Base-by-base conservation (phyloP, 2,888 invertebrate genomes). In the Xestia ashworthii region DNA sequence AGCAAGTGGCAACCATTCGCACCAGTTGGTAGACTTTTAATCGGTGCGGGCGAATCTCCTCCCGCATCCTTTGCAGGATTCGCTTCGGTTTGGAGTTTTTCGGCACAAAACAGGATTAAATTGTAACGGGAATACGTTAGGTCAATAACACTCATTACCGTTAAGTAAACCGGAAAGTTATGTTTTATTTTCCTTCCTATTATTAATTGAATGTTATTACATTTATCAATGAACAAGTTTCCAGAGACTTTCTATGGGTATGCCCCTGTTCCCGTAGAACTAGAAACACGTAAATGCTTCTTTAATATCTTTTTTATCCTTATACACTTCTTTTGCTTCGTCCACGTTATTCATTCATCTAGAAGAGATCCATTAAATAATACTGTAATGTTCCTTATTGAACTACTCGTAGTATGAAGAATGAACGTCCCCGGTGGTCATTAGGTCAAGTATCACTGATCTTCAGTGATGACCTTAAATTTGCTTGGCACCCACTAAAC, bases 71-170 rank as follows among this genome's bases (percentile, higher is more conserved):
- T 0, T 19, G 19, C 38, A 9, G 38, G 9, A 9, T 62, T 4
- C 5, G 22, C 64, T 1, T n/a, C 44, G 14, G 14, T 65, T 44
- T 44, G 14, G 3, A 65, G 0, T 41, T 73, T 64, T 50, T 44
- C 41, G 41, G 8, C 14, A 32, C 3, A 6, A 48, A 64, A 55
- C n/a, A 41, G 48, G 55, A 55, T 48, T 46, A 14, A 55, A 64
- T 6, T 25, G 16, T 14, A 64, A 55, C 14, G 22, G 22, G 11
- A 64, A 46, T 62, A 41, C 16, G 16, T 46, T 41, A 46, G 16
- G 41, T 80, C n/a, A 46, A 64, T 80, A 41, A 14, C 14, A 55
- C 55, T 78, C 41, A 19, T n/a, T n/a, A n/a, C n/a, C n/a, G n/a
- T n/a, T n/a, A n/a, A n/a, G n/a, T n/a, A n/a, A 62, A 68, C 62